phyloP scores from a whole-genome alignment of 1,140 invertebrate genomes.

The Cyclargus thomasi region DNA sequence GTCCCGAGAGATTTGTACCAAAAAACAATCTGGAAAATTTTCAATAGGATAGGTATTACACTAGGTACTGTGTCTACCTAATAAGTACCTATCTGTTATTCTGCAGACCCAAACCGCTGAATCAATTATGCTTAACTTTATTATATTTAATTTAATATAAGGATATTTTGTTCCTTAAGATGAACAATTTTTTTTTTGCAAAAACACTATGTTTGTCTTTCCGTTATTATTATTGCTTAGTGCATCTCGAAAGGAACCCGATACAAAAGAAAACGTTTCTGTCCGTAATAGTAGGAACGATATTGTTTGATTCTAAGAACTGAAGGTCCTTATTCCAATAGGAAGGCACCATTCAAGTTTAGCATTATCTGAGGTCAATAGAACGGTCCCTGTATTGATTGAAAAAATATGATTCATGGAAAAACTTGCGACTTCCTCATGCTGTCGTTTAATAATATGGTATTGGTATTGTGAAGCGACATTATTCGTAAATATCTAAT shows the following conservation, averaged over 20 bases:
- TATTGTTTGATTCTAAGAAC: constrained; percentile 55
- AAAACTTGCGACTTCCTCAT: constrained; percentile 16
- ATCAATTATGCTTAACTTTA: too few relatives aligned
- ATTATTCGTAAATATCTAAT: too few relatives aligned
- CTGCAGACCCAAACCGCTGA: too few relatives aligned
- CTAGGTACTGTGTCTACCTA: too few relatives aligned
- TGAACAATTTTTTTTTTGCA: too few relatives aligned
- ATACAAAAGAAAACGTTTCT: constrained; percentile 31
- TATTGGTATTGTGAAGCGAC: not conserved
- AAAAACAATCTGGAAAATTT: too few relatives aligned
- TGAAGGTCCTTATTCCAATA: constrained; percentile 67
- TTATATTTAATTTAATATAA: too few relatives aligned
- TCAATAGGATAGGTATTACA: too few relatives aligned
- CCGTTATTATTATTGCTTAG: not conserved
- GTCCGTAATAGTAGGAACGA: constrained; percentile 28
- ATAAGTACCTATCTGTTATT: too few relatives aligned
- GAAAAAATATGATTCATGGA: constrained; percentile 36
- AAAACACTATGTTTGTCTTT: too few relatives aligned
- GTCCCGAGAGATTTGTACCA: too few relatives aligned
- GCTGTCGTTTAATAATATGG: not conserved
- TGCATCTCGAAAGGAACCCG: not conserved
- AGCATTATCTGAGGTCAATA: constrained; percentile 66
- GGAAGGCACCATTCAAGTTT: constrained; percentile 66
- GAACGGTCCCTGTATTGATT: constrained; percentile 43
- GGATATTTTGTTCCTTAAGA: too few relatives aligned